Base-by-base conservation (phyloP, 2,113 vertebrate genomes). In the Pluvianellus socialis region DNA sequence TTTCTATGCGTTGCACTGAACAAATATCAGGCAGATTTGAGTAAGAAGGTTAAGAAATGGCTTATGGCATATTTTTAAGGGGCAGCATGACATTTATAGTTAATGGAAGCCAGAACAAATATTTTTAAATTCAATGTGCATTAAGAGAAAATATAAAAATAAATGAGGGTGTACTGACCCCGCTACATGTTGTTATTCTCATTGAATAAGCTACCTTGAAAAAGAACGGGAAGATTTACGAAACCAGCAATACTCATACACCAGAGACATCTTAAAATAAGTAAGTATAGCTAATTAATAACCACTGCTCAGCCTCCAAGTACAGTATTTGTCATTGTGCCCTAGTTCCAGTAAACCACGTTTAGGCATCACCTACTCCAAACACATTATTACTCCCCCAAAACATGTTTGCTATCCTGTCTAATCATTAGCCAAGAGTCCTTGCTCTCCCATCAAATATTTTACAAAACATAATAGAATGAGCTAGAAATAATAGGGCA, bases 71-170 rank as follows among this genome's bases (percentile, higher is more conserved):
- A 50, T 35, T 50, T 77, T 73, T 61, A 70, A 94, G 85, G 84
- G 81, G 21, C 81, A 92, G 28, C 12, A 32, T 82, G 93, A 94
- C 88, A 84, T 91, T 77, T 67, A 56, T 50, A 62, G n/a, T n/a
- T 73, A 90, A 90, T 88, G 76, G 75, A 97, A 92, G 12, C 42
- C 88, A 90, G 75, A 97, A 85, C 26, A 96, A 97, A 91, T 89
- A 83, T 95, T 90, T 92, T 95, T 72, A 86, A 92, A 89, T 73
- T 83, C 23, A 55, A 12, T 56, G 67, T 82, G 53, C 44, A 80
- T 94, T 88, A 96, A 97, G 81, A 95, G 93, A 97, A 97, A 95
- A 91, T 82, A 96, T 59, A 95, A 95, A 98, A 98, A 96, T 95
- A 97, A 89, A 97, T 96, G 91, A 97, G 97, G 86, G 24, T 97